Evolutionary conservation across 1,140 invertebrate genomes (phyloP), one percentile per base, ranked within the genome.

Genomic region (Coboldia fuscipes): DNA sequence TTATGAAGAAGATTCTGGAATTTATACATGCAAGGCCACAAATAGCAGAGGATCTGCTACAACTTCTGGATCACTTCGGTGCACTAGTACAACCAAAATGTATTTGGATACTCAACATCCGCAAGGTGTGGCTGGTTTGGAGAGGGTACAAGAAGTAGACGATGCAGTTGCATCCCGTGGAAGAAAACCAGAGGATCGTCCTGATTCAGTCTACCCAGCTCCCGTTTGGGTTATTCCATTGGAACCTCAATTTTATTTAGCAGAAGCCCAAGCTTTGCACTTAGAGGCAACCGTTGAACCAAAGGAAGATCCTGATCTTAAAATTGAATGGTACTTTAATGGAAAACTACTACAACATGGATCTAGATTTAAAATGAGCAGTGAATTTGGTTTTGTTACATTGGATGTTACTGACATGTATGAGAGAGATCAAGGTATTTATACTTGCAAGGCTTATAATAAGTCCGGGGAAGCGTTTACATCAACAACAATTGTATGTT

Each of bases 221-320:
- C 89, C 89, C 28, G 67, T 82, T 38, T 96, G 88, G 72, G 75
- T 73, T 2, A 73, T 78, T 27, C 83, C 82, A 24, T 61, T 89
- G 33, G 68, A 71, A 50, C 64, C 75, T 13, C 77, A 86, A 57
- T 76, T 84, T 46, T 72, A 70, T 47, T 60, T 97, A n/a, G 68
- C 73, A 36, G 94, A 98, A 63, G 77, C 81, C 24, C 75, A 93
- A 56, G 66, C 82, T 2, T 65, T 93, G 21, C 84, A 92, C 56
- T 65, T 98, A 37, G 88, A 97, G 58, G 88, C 79, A 30, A 78
- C 82, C 48, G 83, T 94, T 5, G 83, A 90, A 56, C 94, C 93
- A 1, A 86, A 94, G 54, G 78, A 90, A 51, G 94, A 98, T 67
- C 93, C 93, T 3, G 80, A 92, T 47, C 62, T 92, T n/a, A 81